Conservation (phyloP, 2,113 vertebrate genomes). For the Oceanodroma tethys region DNA sequence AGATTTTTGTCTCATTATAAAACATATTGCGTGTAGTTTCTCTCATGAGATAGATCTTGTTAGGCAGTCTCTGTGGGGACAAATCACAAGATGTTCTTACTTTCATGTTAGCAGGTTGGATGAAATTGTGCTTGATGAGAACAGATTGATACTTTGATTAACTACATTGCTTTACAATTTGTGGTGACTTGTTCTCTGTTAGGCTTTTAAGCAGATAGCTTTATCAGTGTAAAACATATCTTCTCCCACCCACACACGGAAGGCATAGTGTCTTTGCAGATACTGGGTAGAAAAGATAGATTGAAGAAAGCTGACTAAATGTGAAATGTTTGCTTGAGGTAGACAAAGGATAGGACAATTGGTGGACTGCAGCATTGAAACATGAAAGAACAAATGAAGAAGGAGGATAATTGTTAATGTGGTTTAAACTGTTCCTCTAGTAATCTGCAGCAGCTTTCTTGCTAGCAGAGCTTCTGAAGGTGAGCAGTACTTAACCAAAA, state of each 20-base stretch:
- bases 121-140: constrained; percentile 29
- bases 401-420: background rate
- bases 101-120: background rate
- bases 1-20: background rate
- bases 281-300: background rate
- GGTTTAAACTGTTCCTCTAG: background rate
- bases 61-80: background rate
- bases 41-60: background rate
- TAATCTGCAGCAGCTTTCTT: background rate
- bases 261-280: background rate
- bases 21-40: background rate
- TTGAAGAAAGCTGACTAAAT: background rate
- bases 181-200: background rate
- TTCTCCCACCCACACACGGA: background rate
- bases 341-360: background rate
- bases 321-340: background rate
- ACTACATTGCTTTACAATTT: background rate
- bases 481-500: background rate
- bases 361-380: background rate
- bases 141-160: constrained; percentile 49
- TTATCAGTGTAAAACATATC: background rate
- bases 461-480: background rate
- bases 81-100: background rate
- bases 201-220: constrained; percentile 19
- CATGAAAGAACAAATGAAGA: background rate